Conservation (phyloP, 2,888 invertebrate species). For the Rhamphomyia laevipes region DNA sequence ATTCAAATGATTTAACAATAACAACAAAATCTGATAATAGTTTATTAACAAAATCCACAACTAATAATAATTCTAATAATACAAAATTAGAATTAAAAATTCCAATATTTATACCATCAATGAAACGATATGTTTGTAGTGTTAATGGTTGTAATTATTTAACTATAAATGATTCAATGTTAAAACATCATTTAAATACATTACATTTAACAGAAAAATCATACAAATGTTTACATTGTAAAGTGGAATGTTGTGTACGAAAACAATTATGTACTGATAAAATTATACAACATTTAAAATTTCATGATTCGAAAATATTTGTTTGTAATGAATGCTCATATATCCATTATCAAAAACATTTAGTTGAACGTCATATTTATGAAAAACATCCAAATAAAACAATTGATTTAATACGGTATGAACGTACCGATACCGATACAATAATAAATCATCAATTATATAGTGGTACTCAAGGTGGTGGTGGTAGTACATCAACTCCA, state of each 20-base stretch:
- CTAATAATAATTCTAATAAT: not conserved
- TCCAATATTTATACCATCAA: conserved; percentile 43
- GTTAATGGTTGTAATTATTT: conserved; percentile 57
- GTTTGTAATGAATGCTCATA: conserved; percentile 59
- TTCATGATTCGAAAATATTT: conserved; percentile 61
- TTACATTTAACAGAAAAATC: conserved; percentile 49
- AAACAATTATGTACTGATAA: conserved; percentile 43
- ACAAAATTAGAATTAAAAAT: conserved; percentile 15
- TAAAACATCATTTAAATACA: conserved; percentile 59
- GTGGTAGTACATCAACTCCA: not conserved
- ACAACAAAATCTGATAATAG: conserved; percentile 6
- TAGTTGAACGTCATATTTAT: conserved; percentile 53
- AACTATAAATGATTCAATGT: conserved; percentile 57
- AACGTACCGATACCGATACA: not conserved
- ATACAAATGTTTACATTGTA: conserved; percentile 64
- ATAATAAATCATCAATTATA: not conserved
- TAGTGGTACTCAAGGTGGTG: not conserved
- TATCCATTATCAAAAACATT: conserved; percentile 48
- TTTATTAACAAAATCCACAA: conserved; percentile 24
- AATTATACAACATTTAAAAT: conserved; percentile 58
- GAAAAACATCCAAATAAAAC: conserved; percentile 47
- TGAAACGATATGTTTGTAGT: conserved; percentile 57
- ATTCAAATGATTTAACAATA: not conserved
- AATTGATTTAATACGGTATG: conserved; percentile 29
- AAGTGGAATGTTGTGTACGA: conserved; percentile 40